Evolutionary conservation across 1,140 invertebrate species (phyloP).

Genomic region (Anoplophora glabripennis): DNA sequence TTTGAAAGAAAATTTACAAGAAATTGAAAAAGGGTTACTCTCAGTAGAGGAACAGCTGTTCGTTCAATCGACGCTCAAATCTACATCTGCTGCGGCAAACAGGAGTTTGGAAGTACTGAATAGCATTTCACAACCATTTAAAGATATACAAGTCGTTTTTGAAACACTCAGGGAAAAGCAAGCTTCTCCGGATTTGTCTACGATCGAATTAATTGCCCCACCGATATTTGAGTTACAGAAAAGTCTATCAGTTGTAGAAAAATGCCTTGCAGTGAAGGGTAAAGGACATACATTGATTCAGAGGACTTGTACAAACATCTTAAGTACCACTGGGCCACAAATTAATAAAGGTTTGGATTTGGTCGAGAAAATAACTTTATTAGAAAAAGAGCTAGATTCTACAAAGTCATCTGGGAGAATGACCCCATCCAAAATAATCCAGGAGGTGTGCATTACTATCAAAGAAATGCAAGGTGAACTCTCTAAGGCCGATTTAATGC

Average conservation of each 20-base stretch:
- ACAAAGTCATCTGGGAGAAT: slow-evolving; percentile 50
- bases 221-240: slow-evolving; percentile 61
- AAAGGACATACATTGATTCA: slow-evolving; percentile 62
- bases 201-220: slow-evolving; percentile 58
- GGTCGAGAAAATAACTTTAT: slow-evolving; percentile 49
- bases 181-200: slow-evolving; percentile 46
- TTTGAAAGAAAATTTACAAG: slow-evolving; percentile 35
- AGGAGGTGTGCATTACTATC: slow-evolving; percentile 54
- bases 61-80: slow-evolving; percentile 60
- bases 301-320: slow-evolving; percentile 60
- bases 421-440: slow-evolving; percentile 48
- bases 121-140: slow-evolving; percentile 60
- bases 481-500: slow-evolving; percentile 49
- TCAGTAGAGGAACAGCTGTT: slow-evolving; percentile 60
- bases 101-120: slow-evolving; percentile 63
- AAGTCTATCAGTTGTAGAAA: slow-evolving; percentile 62
- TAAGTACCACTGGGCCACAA: slow-evolving; percentile 56
- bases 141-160: slow-evolving; percentile 60
- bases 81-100: slow-evolving; percentile 59
- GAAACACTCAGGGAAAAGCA: slow-evolving; percentile 49
- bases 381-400: slow-evolving; percentile 51
- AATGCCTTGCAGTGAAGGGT: slow-evolving; percentile 64
- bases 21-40: slow-evolving; percentile 52
- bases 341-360: slow-evolving; percentile 53
- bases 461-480: slow-evolving; percentile 54